Percentiles rank a stretch among this genome's conserved stretches.
Conservation (phyloP, 2,888 invertebrate genomes). For the Ditylenchus weischeri region DNA sequence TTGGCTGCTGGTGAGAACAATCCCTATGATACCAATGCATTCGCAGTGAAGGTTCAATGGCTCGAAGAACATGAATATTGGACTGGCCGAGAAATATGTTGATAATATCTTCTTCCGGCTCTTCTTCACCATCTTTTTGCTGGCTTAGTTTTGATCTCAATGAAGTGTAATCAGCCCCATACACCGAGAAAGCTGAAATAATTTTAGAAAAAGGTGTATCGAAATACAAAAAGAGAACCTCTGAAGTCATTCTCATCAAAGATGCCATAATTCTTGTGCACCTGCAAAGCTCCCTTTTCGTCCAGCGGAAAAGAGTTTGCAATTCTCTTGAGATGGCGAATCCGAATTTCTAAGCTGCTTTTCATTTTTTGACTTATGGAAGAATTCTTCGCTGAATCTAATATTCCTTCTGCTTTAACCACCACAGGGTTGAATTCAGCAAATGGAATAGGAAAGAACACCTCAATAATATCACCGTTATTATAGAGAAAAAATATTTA, state of each 20-base stretch:
- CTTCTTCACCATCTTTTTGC: constrained; percentile 3
- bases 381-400: constrained; percentile 14
- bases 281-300: constrained; percentile 61
- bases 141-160: constrained; percentile 35
- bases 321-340: neutral
- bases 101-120: constrained; percentile 19
- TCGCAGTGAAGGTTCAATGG: constrained; percentile 53
- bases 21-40: constrained; percentile 46
- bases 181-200: constrained; percentile 68
- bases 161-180: constrained; percentile 71
- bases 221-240: constrained; percentile 14
- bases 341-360: constrained; percentile 3
- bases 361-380: neutral
- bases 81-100: constrained; percentile 48
- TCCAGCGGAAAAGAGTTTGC: constrained; percentile 5
- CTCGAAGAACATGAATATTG: constrained; percentile 49
- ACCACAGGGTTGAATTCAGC: constrained; percentile 75
- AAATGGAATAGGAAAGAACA: constrained; percentile 87
- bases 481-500: too few relatives aligned
- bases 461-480: constrained; percentile 41
- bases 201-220: neutral
- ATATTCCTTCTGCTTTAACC: constrained; percentile 28
- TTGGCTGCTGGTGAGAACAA: constrained; percentile 29
- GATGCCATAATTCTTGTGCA: constrained; percentile 74
- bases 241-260: constrained; percentile 72